phyloP scores from a whole-genome alignment of 2,888 invertebrate genomes.

The Clitarchus hookeri region DNA sequence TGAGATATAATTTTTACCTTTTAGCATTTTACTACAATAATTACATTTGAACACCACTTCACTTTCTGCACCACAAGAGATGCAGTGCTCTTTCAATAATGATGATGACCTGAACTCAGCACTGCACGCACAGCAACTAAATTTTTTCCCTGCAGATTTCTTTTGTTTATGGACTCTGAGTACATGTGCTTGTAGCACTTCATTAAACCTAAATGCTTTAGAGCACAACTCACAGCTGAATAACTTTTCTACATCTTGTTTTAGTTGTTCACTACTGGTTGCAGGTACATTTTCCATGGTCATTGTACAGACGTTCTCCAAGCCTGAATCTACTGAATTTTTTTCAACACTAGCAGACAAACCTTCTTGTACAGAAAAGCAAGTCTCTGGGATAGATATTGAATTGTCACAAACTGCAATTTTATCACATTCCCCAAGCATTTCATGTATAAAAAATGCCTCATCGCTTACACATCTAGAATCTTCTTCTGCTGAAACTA shows the following conservation, averaged over 20 bases:
- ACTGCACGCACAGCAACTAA: not conserved
- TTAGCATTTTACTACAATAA: not conserved
- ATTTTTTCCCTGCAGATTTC: not conserved
- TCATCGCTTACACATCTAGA: not conserved
- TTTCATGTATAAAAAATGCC: not conserved
- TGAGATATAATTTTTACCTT: not conserved
- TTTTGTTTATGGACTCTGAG: not conserved
- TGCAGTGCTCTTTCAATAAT: not conserved
- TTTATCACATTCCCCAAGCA: not conserved
- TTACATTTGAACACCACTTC: not conserved
- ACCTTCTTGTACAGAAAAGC: not conserved
- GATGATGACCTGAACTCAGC: not conserved
- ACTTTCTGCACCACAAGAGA: not conserved
- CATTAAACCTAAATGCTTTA: not conserved
- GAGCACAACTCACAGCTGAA: not conserved
- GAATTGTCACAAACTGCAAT: not conserved
- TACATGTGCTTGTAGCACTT: not conserved
- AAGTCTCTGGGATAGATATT: not conserved
- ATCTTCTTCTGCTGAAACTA: not conserved
- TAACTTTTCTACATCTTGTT: not conserved
- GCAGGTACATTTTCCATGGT: not conserved
- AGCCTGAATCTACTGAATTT: not conserved
- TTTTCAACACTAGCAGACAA: no score
- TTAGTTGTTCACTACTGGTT: not conserved
- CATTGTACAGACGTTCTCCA: not conserved